These are phyloP conservation scores for Lepidochitona cinerea DNA, from an alignment of 2,888 invertebrate species.

Conservation along the genomic window DNA sequence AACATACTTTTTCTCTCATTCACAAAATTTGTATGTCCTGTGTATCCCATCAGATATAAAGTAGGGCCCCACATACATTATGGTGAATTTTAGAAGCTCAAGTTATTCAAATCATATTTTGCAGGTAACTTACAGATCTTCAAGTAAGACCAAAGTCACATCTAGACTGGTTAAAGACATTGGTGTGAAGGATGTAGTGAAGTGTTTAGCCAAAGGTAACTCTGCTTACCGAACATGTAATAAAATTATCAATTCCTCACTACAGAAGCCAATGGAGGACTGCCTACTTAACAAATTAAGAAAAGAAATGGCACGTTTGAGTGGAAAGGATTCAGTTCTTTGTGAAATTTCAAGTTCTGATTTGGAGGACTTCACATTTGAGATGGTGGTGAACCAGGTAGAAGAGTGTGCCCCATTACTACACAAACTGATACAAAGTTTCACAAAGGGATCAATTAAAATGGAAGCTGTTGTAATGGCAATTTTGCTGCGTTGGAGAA, in stretches of 20 bases:
- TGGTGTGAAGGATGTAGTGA: background rate
- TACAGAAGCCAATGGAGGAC: background rate
- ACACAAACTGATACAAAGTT: background rate
- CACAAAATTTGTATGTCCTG: no score
- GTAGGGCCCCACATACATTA: no score
- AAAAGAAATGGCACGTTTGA: background rate
- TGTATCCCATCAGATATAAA: no score
- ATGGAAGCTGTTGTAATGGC: background rate
- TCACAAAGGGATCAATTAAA: background rate
- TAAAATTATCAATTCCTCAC: background rate
- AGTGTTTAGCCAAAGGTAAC: background rate
- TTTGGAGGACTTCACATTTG: background rate
- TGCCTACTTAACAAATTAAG: background rate
- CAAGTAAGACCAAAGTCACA: background rate
- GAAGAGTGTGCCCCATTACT: background rate
- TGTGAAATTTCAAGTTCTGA: background rate
- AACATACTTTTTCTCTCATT: no score
- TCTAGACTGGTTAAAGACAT: background rate
- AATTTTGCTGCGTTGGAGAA: background rate
- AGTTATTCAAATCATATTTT: background rate
- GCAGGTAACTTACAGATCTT: background rate
- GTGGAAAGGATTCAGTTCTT: background rate
- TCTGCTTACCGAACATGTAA: background rate
- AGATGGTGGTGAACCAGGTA: background rate
- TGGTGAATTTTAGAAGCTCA: no score